Evolutionary conservation across 2,113 vertebrate species (phyloP).

Genomic region (Pterocles burchelli): DNA sequence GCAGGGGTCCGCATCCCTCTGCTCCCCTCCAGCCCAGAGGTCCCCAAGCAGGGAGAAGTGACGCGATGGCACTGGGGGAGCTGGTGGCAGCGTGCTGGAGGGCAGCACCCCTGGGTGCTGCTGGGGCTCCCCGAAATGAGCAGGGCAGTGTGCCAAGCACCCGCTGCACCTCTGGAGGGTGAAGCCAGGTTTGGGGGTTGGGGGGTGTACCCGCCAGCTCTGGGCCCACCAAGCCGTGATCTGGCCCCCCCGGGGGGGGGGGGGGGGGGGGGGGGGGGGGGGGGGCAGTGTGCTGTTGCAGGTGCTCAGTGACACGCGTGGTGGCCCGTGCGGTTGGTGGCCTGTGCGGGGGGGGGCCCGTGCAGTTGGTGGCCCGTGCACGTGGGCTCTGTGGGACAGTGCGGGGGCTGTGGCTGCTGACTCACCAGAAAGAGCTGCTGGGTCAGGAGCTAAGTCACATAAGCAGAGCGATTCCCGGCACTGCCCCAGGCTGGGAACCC

Average conservation of each 20-base stretch:
- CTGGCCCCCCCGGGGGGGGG: not conserved
- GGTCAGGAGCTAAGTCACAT: not conserved
- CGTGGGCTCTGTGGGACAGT: accelerated
- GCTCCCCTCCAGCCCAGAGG: not conserved
- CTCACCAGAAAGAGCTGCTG: not conserved
- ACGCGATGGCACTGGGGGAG: not conserved
- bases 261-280: too few relatives aligned
- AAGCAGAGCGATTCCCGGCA: not conserved
- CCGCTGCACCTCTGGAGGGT: accelerated
- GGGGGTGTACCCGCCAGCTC: not conserved
- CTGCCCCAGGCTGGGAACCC: not conserved
- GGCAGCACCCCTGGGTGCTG: not conserved
- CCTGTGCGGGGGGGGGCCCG: too few relatives aligned
- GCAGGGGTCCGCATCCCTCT: not conserved
- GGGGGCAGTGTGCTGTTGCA: too few relatives aligned
- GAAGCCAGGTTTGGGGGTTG: not conserved
- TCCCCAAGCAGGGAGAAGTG: accelerated
- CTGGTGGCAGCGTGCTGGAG: not conserved
- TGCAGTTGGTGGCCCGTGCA: not conserved
- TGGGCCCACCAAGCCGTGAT: not conserved
- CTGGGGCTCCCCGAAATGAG: not conserved
- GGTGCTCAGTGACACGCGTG: too few relatives aligned
- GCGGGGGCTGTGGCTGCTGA: not conserved
- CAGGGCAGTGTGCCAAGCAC: accelerated
- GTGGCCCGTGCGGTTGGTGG: too few relatives aligned